Percentiles rank a stretch among this genome's conserved stretches.
Conservation (phyloP, 1,140 invertebrate genomes). For the Whitmania pigra region DNA sequence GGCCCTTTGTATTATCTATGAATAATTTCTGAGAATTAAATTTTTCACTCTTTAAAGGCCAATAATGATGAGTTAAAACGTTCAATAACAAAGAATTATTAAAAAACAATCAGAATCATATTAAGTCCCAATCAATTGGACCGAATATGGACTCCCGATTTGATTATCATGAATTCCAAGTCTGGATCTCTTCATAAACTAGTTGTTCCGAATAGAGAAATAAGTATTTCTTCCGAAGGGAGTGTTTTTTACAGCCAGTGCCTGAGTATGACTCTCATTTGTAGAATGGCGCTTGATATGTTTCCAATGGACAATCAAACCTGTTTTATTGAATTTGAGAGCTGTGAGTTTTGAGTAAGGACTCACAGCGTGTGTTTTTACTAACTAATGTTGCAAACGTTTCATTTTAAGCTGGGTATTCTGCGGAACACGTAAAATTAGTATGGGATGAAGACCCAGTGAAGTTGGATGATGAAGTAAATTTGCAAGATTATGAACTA, state of each 20-base stretch:
- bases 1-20: too few species aligned
- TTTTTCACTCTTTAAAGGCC: too few species aligned
- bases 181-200: constrained; percentile 36
- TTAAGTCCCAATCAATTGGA: constrained; percentile 26
- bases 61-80: too few species aligned
- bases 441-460: neutral
- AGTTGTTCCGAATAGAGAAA: constrained; percentile 51
- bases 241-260: constrained; percentile 48
- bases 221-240: constrained; percentile 52
- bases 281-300: constrained; percentile 85
- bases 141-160: constrained; percentile 53
- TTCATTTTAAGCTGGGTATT: constrained; percentile 11
- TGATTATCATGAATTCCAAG: constrained; percentile 55
- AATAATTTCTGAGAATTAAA: too few species aligned
- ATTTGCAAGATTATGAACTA: constrained; percentile 5
- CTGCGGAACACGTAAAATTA: constrained; percentile 16
- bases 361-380: too few species aligned
- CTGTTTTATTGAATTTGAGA: constrained; percentile 82
- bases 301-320: constrained; percentile 89
- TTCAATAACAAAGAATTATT: too few species aligned
- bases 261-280: constrained; percentile 37
- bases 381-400: too few species aligned
- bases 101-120: neutral
- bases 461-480: constrained; percentile 9
- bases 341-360: constrained; percentile 45